These are phyloP conservation scores for Reticulitermes lucifugus DNA, from an alignment of 2,888 invertebrate species.

Conservation along the genomic window DNA sequence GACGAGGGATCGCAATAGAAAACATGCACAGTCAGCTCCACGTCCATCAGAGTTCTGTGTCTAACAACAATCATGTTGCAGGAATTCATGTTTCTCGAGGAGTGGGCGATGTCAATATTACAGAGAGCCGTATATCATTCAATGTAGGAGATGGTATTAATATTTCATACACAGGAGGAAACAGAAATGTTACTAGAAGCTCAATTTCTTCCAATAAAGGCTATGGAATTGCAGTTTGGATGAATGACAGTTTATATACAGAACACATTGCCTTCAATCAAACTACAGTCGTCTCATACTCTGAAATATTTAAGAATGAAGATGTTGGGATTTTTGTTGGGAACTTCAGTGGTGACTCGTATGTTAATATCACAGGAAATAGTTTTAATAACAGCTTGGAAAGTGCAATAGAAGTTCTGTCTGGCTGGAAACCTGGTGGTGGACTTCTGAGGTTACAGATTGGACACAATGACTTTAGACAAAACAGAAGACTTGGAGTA, in stretches of 20 bases:
- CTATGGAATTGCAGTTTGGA: constrained; percentile 89
- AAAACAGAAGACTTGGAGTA: constrained; percentile 80
- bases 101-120: constrained; percentile 94
- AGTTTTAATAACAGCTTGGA: constrained; percentile 83
- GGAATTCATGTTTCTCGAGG: constrained; percentile 92
- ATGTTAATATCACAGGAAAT: constrained; percentile 94
- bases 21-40: constrained; percentile 91
- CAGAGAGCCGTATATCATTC: constrained; percentile 87
- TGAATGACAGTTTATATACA: constrained; percentile 84
- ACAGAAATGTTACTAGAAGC: constrained; percentile 89
- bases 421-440: constrained; percentile 79
- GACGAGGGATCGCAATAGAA: constrained; percentile 94
- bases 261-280: constrained; percentile 86
- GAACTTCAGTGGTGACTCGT: constrained; percentile 88
- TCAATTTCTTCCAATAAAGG: constrained; percentile 89
- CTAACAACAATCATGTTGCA: constrained; percentile 89
- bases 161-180: constrained; percentile 94
- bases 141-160: constrained; percentile 96
- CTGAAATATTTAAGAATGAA: constrained; percentile 86
- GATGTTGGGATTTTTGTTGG: constrained; percentile 89
- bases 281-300: constrained; percentile 88
- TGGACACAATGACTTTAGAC: constrained; percentile 86
- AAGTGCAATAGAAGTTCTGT: constrained; percentile 83
- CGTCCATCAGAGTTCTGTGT: constrained; percentile 84
- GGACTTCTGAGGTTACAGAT: constrained; percentile 75